Evolutionary conservation across 2,113 vertebrate species (phyloP), one percentile per base, ranked within the genome.

Genomic region (Paratilapia polleni): DNA sequence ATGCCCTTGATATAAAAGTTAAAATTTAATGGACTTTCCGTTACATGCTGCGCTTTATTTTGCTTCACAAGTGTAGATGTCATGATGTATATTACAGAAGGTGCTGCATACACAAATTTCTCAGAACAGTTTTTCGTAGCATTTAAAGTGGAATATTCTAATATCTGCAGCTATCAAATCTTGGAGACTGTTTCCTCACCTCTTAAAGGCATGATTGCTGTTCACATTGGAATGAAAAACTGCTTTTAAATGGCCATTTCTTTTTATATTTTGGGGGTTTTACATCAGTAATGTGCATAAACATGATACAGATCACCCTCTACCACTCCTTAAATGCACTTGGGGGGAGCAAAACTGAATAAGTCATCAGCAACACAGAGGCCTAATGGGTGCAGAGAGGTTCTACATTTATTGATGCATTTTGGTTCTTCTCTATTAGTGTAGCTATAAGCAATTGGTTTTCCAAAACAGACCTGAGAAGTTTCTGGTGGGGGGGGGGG

Each of bases 391-490:
- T 63, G 59, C 52, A 62, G 24, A 47, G 49, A 2, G 31, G 43
- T 81, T 41, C 76, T 63, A n/a, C 11, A 56, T 54, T 49, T 47
- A 64, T 38, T 8, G 28, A 59, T 34, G 58, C 49, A 24, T 82
- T 85, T 82, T 84, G 66, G 77, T 89, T 84, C 61, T 86, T 61
- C n/a, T 87, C 56, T 77, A 49, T 13, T 10, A 0, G 1, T 43
- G 9, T 47, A 8, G 74, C 68, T 78, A 81, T 20, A 59, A 56
- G 66, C 34, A 19, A 2, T 8, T 31, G 36, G 36, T 7, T 36
- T 36, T 7, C 36, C 36, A 8, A 31, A 31, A 4, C 28, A 31
- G 28, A 31, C 28, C 28, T 31, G 28, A 31, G n/a, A n/a, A n/a
- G n/a, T n/a, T n/a, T n/a, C n/a, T n/a, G n/a, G n/a, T n/a, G n/a